These are phyloP conservation scores for Acronicta leporina DNA, from an alignment of 2,888 invertebrate species.

Conservation along the genomic window DNA sequence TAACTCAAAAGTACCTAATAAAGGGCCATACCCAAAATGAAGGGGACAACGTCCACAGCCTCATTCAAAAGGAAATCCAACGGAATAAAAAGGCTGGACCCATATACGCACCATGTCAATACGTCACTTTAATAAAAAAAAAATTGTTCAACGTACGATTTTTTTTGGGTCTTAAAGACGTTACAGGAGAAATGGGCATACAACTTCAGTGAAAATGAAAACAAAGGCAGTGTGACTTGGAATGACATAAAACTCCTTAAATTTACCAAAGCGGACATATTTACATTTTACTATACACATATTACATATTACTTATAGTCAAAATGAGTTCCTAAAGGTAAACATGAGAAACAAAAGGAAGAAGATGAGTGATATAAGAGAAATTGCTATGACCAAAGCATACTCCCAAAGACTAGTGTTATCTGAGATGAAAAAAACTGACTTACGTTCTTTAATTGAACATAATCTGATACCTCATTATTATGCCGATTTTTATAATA, in stretches of 20 bases:
- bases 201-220: too few species aligned
- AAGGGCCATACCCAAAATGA: too few species aligned
- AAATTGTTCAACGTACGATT: slow-evolving; percentile 3
- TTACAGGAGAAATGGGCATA: too few species aligned
- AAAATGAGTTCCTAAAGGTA: slow-evolving; percentile 14
- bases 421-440: slow-evolving; percentile 24
- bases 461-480: slow-evolving; percentile 32
- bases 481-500: slow-evolving; percentile 29
- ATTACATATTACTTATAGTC: too few species aligned
- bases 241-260: neutral
- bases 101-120: slow-evolving; percentile 39
- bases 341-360: slow-evolving; percentile 33
- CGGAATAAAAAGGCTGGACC: slow-evolving; percentile 53
- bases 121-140: slow-evolving; percentile 12
- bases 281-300: slow-evolving; percentile 21
- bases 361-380: slow-evolving; percentile 17
- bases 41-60: slow-evolving; percentile 49
- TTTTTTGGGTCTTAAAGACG: neutral
- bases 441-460: slow-evolving; percentile 23
- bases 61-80: slow-evolving; percentile 59
- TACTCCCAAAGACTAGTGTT: slow-evolving; percentile 16
- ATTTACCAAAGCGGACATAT: slow-evolving; percentile 13
- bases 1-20: slow-evolving; percentile 6
- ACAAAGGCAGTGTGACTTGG: too few species aligned
- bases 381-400: slow-evolving; percentile 17